Evolutionary conservation across 1,140 invertebrate species (phyloP).

Genomic region (Drosophila arizonae): DNA sequence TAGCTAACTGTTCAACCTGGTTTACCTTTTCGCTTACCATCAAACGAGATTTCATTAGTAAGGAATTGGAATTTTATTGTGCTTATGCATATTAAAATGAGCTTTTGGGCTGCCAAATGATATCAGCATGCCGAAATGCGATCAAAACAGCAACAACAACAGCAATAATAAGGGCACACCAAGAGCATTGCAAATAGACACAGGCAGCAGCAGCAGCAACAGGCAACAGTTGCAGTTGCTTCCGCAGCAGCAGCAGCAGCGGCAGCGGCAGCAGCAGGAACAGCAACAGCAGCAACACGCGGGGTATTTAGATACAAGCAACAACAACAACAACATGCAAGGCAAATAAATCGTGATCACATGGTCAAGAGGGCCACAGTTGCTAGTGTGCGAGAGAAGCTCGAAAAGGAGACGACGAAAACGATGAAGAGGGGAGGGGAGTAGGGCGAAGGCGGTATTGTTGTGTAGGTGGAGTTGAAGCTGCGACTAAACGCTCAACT

Average conservation of each 20-base stretch:
- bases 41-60: neutral
- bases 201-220: constrained; percentile 21
- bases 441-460: constrained; percentile 9
- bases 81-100: constrained; percentile 26
- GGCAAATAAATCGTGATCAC: constrained; percentile 83
- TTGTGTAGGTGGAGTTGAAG: constrained; percentile 55
- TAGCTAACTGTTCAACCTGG: neutral
- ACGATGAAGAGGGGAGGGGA: constrained; percentile 17
- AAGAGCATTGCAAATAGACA: constrained; percentile 13
- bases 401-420: constrained; percentile 14
- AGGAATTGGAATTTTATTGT: neutral
- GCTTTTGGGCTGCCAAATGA: constrained; percentile 22
- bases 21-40: neutral
- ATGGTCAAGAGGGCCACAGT: constrained; percentile 74
- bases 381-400: constrained; percentile 1
- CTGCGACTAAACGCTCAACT: constrained; percentile 65
- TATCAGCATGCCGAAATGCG: constrained; percentile 31
- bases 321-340: constrained; percentile 54
- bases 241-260: constrained; percentile 34
- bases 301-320: constrained; percentile 67
- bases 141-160: constrained; percentile 24
- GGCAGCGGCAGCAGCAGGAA: constrained; percentile 52
- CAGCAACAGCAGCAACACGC: constrained; percentile 67
- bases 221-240: constrained; percentile 49
- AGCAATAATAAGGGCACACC: constrained; percentile 7